Conservation (phyloP, 1,140 invertebrate species). For the Babylonia areolata region DNA sequence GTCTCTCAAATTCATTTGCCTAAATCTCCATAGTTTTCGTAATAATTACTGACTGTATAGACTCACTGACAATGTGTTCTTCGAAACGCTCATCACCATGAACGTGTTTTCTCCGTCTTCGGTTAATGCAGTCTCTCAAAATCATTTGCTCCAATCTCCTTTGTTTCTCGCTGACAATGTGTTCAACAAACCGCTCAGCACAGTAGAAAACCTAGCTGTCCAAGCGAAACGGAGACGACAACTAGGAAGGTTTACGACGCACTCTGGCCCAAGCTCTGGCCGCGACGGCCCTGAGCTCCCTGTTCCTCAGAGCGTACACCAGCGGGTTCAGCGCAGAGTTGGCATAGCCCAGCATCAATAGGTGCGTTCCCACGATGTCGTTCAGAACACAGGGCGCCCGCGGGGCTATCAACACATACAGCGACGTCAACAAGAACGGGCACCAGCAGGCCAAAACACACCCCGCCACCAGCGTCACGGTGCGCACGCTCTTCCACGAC, state of each 20-base stretch:
- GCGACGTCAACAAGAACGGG: conserved; percentile 16
- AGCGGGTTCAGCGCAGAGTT: conserved; percentile 21
- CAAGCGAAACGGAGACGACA: too few relatives aligned
- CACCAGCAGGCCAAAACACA: conserved; percentile 9
- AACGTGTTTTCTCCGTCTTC: too few relatives aligned
- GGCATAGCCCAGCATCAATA: conserved; percentile 14
- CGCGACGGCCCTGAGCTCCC: not conserved
- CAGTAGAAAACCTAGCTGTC: too few relatives aligned
- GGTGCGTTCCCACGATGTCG: not conserved
- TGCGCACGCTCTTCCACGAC: conserved; percentile 3
- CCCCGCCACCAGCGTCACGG: not conserved
- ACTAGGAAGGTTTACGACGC: not conserved
- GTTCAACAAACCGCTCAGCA: too few relatives aligned
- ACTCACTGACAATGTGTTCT: too few relatives aligned
- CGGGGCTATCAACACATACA: not conserved
- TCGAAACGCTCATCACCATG: too few relatives aligned
- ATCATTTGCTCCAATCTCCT: too few relatives aligned
- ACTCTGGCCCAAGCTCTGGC: not conserved
- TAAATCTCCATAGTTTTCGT: too few relatives aligned
- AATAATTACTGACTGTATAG: too few relatives aligned
- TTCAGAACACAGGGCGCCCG: not conserved
- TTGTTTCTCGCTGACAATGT: too few relatives aligned
- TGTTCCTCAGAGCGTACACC: conserved; percentile 13
- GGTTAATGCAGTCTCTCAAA: too few relatives aligned
- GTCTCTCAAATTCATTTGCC: too few relatives aligned